Evolutionary conservation across 2,888 invertebrate species (phyloP).

Genomic region (Drosophila villosipedis): DNA sequence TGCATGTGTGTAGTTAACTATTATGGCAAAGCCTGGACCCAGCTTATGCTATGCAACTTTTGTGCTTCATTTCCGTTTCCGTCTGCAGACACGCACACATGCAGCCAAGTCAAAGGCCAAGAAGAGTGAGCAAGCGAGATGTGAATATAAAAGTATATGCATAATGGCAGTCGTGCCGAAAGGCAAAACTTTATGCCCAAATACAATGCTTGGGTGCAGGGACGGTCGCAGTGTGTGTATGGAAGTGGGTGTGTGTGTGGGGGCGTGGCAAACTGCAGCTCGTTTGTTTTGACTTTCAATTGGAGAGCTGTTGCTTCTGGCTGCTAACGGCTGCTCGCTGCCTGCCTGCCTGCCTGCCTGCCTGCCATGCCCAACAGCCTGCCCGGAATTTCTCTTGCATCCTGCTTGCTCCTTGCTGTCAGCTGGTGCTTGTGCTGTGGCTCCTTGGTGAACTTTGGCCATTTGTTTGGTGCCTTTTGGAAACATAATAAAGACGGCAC

Average conservation of each 20-base stretch:
- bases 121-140: slow-evolving; percentile 19
- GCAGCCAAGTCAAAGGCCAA: slow-evolving; percentile 48
- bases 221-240: background rate
- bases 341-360: slow-evolving; percentile 19
- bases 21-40: slow-evolving; percentile 52
- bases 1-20: slow-evolving; percentile 65
- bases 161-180: slow-evolving; percentile 75
- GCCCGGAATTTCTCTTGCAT: slow-evolving; percentile 18
- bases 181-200: slow-evolving; percentile 68
- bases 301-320: slow-evolving; percentile 68
- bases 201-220: slow-evolving; percentile 57
- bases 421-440: slow-evolving; percentile 14
- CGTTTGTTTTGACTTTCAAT: slow-evolving; percentile 77
- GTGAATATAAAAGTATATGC: slow-evolving; percentile 64
- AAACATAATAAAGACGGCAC: slow-evolving; percentile 64
- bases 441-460: slow-evolving; percentile 51
- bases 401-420: slow-evolving; percentile 15
- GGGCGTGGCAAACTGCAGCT: slow-evolving; percentile 53
- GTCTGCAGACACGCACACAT: slow-evolving; percentile 50
- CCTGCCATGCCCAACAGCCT: slow-evolving; percentile 16
- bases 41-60: slow-evolving; percentile 70
- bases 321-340: slow-evolving; percentile 32
- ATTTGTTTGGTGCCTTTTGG: slow-evolving; percentile 55
- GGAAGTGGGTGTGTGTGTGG: slow-evolving; percentile 4
- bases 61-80: slow-evolving; percentile 80